Percentiles rank a stretch among this genome's conserved stretches.
Conservation (phyloP, 2,888 invertebrate genomes). For the Quadroppia sp. region DNA sequence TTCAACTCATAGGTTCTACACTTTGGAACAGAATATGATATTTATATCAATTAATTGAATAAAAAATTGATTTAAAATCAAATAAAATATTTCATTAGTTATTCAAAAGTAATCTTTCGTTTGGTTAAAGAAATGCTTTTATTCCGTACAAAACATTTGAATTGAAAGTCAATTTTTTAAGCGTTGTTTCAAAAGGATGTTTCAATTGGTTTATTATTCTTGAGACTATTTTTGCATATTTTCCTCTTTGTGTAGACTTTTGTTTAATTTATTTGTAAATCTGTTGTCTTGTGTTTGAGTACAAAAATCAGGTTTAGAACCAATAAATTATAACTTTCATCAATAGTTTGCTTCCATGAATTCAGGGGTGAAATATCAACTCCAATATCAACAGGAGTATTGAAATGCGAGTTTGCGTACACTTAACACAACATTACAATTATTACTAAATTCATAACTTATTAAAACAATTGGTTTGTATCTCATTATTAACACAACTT, state of each 20-base stretch:
- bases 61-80: too few species aligned
- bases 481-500: not conserved
- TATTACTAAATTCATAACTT: not conserved
- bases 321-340: conserved; percentile 28
- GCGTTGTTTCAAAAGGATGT: not conserved
- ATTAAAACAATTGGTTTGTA: not conserved
- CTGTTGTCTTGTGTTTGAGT: not conserved
- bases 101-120: too few species aligned
- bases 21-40: too few species aligned
- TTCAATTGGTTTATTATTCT: too few species aligned
- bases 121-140: too few species aligned
- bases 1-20: too few species aligned
- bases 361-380: too few species aligned
- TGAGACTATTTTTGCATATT: not conserved
- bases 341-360: conserved; percentile 24
- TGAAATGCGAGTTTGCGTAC: not conserved
- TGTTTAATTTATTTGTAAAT: not conserved
- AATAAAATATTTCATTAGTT: too few species aligned
- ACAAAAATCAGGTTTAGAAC: not conserved
- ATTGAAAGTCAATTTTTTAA: too few species aligned
- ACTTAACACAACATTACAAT: not conserved
- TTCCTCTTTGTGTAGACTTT: not conserved
- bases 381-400: conserved; percentile 26
- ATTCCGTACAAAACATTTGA: too few species aligned
- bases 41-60: too few species aligned